These are phyloP conservation scores for Microplitis deprimator DNA, from an alignment of 2,888 invertebrate genomes.

Conservation along the genomic window DNA sequence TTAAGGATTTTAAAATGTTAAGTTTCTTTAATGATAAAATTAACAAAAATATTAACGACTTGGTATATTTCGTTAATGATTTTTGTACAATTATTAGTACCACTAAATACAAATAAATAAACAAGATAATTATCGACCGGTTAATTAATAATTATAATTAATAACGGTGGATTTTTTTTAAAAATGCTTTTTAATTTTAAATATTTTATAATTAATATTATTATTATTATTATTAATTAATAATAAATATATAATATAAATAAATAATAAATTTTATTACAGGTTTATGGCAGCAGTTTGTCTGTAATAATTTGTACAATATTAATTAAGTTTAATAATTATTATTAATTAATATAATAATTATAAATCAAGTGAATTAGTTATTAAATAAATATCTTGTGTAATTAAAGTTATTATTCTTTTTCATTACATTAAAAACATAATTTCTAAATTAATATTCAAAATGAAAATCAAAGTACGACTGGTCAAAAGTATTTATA, in stretches of 20 bases:
- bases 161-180: conserved; percentile 12
- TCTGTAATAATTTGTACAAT: conserved; percentile 71
- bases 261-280: conserved; percentile 26
- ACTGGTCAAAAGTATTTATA: conserved; percentile 95
- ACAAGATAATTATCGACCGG: conserved; percentile 52
- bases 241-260: conserved; percentile 39
- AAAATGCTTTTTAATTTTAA: background rate
- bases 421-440: conserved; percentile 30
- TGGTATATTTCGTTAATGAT: conserved; percentile 60
- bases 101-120: conserved; percentile 38
- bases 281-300: conserved; percentile 65
- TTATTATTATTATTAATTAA: background rate
- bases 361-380: conserved; percentile 55
- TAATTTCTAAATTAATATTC: conserved; percentile 77
- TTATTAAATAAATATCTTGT: conserved; percentile 70
- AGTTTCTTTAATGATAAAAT: background rate
- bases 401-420: conserved; percentile 42
- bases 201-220: background rate
- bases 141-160: conserved; percentile 29
- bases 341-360: conserved; percentile 47
- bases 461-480: conserved; percentile 96
- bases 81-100: conserved; percentile 67
- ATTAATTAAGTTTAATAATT: conserved; percentile 56
- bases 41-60: conserved; percentile 12
- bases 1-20: conserved; percentile 1